phyloP scores from a whole-genome alignment of 1,140 invertebrate genomes.

The Drosophila saltans region DNA sequence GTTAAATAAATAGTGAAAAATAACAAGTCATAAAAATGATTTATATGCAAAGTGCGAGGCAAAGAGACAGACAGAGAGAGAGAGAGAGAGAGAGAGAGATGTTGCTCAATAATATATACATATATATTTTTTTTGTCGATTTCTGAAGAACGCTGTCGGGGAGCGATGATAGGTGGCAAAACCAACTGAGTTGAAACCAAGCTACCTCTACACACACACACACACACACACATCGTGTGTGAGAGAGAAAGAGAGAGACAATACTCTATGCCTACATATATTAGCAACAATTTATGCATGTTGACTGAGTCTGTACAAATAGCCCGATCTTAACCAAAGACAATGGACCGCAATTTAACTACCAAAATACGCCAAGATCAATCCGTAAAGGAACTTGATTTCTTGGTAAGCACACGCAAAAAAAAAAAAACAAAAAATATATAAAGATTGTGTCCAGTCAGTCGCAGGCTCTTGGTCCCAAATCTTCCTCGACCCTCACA shows the following conservation, averaged over 20 bases:
- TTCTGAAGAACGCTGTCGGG: slow-evolving; percentile 30
- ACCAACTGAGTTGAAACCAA: slow-evolving; percentile 44
- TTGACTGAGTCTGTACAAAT: slow-evolving; percentile 68
- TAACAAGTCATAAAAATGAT: slow-evolving; percentile 81
- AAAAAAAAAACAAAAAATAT: background rate
- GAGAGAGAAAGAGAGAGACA: too few species aligned
- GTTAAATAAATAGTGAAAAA: slow-evolving; percentile 78
- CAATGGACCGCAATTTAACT: slow-evolving; percentile 75
- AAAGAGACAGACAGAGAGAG: slow-evolving; percentile 18
- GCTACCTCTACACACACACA: slow-evolving; percentile 6
- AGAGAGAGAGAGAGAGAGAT: slow-evolving; percentile 17
- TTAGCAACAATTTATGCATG: slow-evolving; percentile 76
- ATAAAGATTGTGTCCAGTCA: slow-evolving; percentile 20
- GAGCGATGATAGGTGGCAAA: slow-evolving; percentile 52
- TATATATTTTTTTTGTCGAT: background rate
- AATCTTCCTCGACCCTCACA: slow-evolving; percentile 14
- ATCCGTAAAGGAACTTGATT: slow-evolving; percentile 19
- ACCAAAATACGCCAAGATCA: slow-evolving; percentile 73
- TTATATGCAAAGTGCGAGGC: slow-evolving; percentile 77
- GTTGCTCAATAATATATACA: slow-evolving; percentile 20
- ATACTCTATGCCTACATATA: slow-evolving; percentile 35
- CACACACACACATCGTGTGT: background rate
- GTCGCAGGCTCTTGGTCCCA: background rate
- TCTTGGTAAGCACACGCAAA: slow-evolving; percentile 70
- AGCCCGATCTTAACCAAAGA: slow-evolving; percentile 59